Conservation (phyloP, 2,888 invertebrate species). For the Meloe dianella region DNA sequence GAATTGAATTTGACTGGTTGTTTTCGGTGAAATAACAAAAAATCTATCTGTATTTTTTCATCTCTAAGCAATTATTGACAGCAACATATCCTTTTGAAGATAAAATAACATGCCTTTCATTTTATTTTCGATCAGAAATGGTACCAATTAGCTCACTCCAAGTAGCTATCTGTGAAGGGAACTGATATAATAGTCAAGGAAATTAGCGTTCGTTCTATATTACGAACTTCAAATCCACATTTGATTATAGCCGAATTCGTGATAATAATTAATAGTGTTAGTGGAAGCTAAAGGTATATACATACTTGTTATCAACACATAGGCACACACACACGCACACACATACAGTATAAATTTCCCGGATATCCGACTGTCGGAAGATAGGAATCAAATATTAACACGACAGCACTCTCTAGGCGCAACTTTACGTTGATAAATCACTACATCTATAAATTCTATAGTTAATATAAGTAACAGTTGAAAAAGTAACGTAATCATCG, state of each 20-base stretch:
- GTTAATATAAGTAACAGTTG: no score
- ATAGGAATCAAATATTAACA: constrained; percentile 5
- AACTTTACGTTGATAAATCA: neutral
- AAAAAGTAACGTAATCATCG: no score
- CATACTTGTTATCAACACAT: neutral
- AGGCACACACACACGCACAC: neutral
- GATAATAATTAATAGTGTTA: constrained; percentile 14
- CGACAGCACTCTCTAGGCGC: neutral
- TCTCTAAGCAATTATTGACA: no score
- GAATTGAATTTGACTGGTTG: neutral
- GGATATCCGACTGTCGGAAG: constrained; percentile 1
- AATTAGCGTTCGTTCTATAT: constrained; percentile 36
- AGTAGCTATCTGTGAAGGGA: constrained; percentile 37
- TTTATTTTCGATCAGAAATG: constrained; percentile 31
- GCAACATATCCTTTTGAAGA: no score
- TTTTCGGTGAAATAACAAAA: no score
- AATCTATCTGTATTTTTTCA: no score
- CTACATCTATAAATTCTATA: neutral
- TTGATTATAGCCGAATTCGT: constrained; percentile 15
- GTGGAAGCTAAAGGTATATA: neutral
- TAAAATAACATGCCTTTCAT: constrained; percentile 14
- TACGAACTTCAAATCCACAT: constrained; percentile 19
- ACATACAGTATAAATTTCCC: neutral
- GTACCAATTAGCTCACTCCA: constrained; percentile 34
- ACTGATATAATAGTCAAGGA: constrained; percentile 42